Evolutionary conservation across 2,113 vertebrate species (phyloP).

Genomic region (Plestiodon gilberti): DNA sequence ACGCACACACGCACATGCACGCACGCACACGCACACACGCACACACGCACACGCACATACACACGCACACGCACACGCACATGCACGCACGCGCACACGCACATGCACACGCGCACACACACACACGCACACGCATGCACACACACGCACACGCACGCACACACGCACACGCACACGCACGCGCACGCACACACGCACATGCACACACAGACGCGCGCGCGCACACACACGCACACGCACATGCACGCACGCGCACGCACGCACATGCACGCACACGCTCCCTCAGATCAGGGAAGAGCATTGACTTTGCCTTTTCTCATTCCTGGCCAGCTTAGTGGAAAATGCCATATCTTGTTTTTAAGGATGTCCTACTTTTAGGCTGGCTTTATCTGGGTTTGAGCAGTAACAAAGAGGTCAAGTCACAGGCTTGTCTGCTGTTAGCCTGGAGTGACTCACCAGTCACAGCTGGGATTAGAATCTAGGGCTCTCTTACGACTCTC

Average conservation of each 20-base stretch:
- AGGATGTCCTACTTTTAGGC: background rate
- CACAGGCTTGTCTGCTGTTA: accelerated
- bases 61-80: too few species aligned
- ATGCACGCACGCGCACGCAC: background rate
- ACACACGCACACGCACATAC: too few species aligned
- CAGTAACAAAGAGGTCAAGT: background rate
- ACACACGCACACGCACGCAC: too few species aligned
- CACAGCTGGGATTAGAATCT: background rate
- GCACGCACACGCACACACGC: too few species aligned
- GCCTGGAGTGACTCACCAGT: accelerated
- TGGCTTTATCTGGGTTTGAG: background rate
- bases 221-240: background rate
- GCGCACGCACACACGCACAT: too few species aligned
- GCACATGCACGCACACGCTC: too few species aligned
- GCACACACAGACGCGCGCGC: too few species aligned
- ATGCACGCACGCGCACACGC: too few species aligned
- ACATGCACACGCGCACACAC: too few species aligned
- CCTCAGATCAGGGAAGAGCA: background rate
- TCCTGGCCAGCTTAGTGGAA: background rate
- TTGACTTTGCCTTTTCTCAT: accelerated
- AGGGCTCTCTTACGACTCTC: background rate
- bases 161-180: too few species aligned
- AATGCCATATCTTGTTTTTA: accelerated
- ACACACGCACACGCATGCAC: too few species aligned
- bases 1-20: too few species aligned